These are phyloP conservation scores for Cirrhinus mrigala DNA, from an alignment of 2,797 vertebrate species.

Conservation along the genomic window DNA sequence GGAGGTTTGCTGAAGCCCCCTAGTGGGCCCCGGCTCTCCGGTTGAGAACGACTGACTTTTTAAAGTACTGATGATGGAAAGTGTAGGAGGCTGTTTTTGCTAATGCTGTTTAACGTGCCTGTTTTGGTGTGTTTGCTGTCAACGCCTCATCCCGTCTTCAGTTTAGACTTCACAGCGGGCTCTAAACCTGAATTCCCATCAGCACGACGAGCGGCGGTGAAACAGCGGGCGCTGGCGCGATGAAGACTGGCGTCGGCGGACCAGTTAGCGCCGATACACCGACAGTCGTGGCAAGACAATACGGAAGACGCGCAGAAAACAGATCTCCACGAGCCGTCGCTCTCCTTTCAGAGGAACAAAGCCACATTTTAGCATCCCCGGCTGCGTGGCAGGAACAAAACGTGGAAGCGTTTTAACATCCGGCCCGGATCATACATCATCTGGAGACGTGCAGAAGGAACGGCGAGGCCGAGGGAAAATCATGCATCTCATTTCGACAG, in stretches of 20 bases:
- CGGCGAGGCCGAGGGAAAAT: constrained; percentile 42
- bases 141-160: constrained; percentile 1
- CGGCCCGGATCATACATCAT: constrained; percentile 72
- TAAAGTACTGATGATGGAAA: neutral
- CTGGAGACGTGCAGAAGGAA: constrained; percentile 64
- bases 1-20: neutral
- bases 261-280: constrained; percentile 41
- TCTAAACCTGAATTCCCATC: constrained; percentile 21
- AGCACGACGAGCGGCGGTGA: constrained; percentile 2
- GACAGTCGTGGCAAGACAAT: constrained; percentile 58
- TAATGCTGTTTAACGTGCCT: constrained; percentile 1
- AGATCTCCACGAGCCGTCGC: constrained; percentile 72
- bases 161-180: constrained; percentile 28
- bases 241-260: constrained; percentile 51
- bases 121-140: constrained; percentile 16
- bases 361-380: constrained; percentile 54
- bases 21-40: neutral
- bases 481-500: constrained; percentile 66
- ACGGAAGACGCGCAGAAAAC: constrained; percentile 78
- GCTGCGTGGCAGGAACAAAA: constrained; percentile 68
- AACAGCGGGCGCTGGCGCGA: constrained; percentile 47
- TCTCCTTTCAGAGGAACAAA: constrained; percentile 76
- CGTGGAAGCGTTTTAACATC: constrained; percentile 66
- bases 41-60: neutral
- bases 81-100: neutral